Evolutionary conservation across 2,888 invertebrate genomes (phyloP), one percentile per base, ranked within the genome.

Genomic region (Anagyrus pseudococci): DNA sequence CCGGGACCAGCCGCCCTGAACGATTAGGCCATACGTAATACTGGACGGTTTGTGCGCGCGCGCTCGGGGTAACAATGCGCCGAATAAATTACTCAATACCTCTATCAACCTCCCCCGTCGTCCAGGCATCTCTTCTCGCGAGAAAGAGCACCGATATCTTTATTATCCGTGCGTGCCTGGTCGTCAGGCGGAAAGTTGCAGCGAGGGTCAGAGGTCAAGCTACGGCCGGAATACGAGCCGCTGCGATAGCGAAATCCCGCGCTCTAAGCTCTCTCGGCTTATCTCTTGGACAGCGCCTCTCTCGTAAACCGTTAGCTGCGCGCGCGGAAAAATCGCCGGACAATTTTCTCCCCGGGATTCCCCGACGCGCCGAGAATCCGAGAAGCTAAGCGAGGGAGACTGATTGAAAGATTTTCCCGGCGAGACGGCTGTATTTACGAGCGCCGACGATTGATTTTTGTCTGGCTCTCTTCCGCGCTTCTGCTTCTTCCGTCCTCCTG

Each of bases 301-400:
- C 19, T 26, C 19, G 37, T 50, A 29, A 29, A 61, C 55, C 55
- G 61, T 61, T 61, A 61, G 29, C n/a, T 26, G 17, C 46, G 17
- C 8, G 4, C 48, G 46, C 40, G 13, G 25, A 56, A 61, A 50
- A 55, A 56, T 61, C 55, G 55, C 50, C 50, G 33, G 66, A 67
- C 62, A 64, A 63, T 62, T 64, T 55, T 46, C 55, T 58, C 60
- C 58, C 58, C 26, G 20, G 25, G 22, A 41, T 17, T 37, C 33
- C 8, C 33, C 8, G 8, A 15, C 33, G 67, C 63, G 62, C 65
- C 65, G 67, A 25, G 67, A 67, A 67, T 67, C 65, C 61, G 56
- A 72, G 71, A 75, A 73, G 75, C 73, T 75, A 75, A 75, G 72
- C 64, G 33, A 8, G 33, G 33, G 33, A 15, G 33, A 8, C 33